Percentiles rank a stretch among this genome's conserved stretches.
phyloP scores from a whole-genome alignment of 2,888 invertebrate genomes.

The Lamproptera curius region DNA sequence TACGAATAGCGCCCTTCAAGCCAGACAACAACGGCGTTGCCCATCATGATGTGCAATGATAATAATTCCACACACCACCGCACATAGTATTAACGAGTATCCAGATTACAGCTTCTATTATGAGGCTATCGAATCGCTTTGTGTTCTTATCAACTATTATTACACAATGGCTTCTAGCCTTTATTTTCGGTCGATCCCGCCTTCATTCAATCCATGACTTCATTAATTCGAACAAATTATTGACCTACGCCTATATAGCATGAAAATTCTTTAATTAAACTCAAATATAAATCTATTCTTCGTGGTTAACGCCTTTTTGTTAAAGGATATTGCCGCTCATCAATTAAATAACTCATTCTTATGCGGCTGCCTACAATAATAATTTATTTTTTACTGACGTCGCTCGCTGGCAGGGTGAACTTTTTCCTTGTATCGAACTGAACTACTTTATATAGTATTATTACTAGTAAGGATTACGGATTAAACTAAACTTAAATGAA shows the following conservation, averaged over 20 bases:
- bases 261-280: conserved; percentile 71
- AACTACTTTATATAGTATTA: no score
- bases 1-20: no score
- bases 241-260: conserved; percentile 58
- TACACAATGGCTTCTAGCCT: conserved; percentile 5
- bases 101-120: not conserved
- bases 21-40: no score
- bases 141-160: not conserved
- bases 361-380: conserved; percentile 40
- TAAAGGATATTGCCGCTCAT: conserved; percentile 62
- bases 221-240: conserved; percentile 37
- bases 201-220: conserved; percentile 26
- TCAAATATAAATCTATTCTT: conserved; percentile 62
- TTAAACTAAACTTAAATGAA: no score
- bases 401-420: conserved; percentile 16
- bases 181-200: conserved; percentile 25
- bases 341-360: conserved; percentile 63
- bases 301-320: conserved; percentile 63
- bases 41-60: no score
- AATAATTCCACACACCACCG: no score
- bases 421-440: conserved; percentile 6
- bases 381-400: conserved; percentile 41
- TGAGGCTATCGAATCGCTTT: not conserved
- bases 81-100: no score
- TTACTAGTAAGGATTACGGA: no score